Conservation (phyloP, 2,797 vertebrate genomes). For the Mormyrops attenuatus region DNA sequence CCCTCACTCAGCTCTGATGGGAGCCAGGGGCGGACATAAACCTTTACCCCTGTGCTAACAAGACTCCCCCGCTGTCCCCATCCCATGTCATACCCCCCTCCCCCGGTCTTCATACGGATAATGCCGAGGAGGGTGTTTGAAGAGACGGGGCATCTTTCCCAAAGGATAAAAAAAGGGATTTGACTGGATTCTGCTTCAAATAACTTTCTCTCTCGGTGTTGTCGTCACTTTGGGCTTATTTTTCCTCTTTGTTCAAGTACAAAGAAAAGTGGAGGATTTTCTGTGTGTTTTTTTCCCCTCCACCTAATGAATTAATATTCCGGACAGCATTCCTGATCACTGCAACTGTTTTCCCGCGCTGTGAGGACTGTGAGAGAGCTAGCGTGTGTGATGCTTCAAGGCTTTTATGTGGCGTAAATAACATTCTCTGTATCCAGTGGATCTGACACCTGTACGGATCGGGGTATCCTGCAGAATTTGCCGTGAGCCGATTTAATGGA, state of each 20-base stretch:
- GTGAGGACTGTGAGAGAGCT: conserved; percentile 56
- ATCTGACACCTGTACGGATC: conserved; percentile 48
- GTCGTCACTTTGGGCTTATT: conserved; percentile 37
- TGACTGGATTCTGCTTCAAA: conserved; percentile 16
- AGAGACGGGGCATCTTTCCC: not conserved
- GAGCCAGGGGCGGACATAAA: not conserved
- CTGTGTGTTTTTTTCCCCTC: not conserved
- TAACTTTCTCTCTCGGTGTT: conserved; percentile 28
- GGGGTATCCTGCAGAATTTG: conserved; percentile 39
- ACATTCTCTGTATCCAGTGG: conserved; percentile 42
- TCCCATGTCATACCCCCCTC: not conserved
- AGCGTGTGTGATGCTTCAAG: conserved; percentile 46
- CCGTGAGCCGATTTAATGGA: conserved; percentile 49
- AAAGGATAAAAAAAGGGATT: not conserved
- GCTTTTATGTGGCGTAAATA: conserved; percentile 48
- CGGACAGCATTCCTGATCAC: conserved; percentile 38
- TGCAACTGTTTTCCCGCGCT: conserved; percentile 33
- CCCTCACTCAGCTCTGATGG: conserved; percentile 1
- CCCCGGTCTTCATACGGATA: not conserved
- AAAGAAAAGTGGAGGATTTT: conserved; percentile 35
- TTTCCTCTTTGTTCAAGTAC: conserved; percentile 33
- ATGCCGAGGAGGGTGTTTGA: not conserved
- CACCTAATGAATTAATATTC: conserved; percentile 13
- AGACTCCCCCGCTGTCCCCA: conserved; percentile 24
- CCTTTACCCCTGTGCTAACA: conserved; percentile 35